Percentiles rank a stretch among this genome's conserved stretches.
phyloP scores from a whole-genome alignment of 92 coral and sea anemone genomes.

The Blastomussa wellsi region DNA sequence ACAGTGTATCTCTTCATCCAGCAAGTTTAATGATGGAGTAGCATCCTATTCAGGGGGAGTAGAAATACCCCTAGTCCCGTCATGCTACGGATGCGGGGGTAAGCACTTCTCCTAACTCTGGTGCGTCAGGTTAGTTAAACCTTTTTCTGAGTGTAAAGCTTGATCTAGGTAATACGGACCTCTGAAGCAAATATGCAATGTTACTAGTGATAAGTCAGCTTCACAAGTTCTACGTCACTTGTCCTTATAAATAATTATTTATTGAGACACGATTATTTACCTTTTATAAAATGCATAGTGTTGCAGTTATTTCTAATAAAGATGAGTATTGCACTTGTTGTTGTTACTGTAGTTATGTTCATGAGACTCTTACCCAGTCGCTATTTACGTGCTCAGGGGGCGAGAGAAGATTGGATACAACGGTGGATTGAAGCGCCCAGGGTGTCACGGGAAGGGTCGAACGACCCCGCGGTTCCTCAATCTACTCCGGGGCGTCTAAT shows the following conservation, averaged over 20 bases:
- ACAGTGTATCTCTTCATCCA: too few relatives aligned
- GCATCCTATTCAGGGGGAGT: too few relatives aligned
- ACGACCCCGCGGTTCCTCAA: too few relatives aligned
- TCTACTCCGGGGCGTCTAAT: too few relatives aligned
- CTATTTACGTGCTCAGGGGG: too few relatives aligned
- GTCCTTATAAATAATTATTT: slow-evolving; percentile 35
- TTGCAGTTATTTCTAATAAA: slow-evolving; percentile 22
- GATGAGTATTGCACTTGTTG: not conserved
- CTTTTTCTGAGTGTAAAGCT: not conserved
- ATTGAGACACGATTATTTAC: slow-evolving; percentile 35
- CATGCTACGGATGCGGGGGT: too few relatives aligned
- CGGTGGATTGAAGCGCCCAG: too few relatives aligned
- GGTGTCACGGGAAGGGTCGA: too few relatives aligned
- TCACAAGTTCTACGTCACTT: not conserved
- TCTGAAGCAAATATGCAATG: not conserved
- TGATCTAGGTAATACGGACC: not conserved
- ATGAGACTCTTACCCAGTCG: too few relatives aligned
- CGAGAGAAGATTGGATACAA: too few relatives aligned
- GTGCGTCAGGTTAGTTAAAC: not conserved
- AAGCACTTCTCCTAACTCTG: not conserved
- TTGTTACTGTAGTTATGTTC: not conserved
- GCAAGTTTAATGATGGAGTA: too few relatives aligned
- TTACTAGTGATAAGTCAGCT: not conserved
- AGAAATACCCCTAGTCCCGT: too few relatives aligned
- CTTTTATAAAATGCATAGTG: slow-evolving; percentile 4